Percentiles rank a stretch among this genome's conserved stretches.
Conservation (phyloP, 2,113 vertebrate genomes). For the Sinocyclocheilus grahami region DNA sequence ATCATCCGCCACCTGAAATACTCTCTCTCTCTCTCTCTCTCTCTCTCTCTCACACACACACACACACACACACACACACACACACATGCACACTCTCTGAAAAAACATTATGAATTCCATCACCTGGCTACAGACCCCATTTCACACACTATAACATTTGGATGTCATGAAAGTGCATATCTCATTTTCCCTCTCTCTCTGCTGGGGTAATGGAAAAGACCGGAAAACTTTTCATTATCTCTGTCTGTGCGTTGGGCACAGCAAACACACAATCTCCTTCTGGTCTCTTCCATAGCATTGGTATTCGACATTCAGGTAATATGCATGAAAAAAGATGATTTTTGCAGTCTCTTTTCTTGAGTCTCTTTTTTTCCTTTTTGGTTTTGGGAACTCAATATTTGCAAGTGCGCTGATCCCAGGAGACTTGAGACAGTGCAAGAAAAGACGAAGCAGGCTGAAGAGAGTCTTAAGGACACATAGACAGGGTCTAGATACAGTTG, state of each 20-base stretch:
- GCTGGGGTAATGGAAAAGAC: slow-evolving; percentile 42
- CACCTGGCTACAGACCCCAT: slow-evolving; percentile 30
- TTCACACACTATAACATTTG: slow-evolving; percentile 31
- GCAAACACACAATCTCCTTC: slow-evolving; percentile 31
- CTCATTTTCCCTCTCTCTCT: slow-evolving; percentile 28
- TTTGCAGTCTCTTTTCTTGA: neutral
- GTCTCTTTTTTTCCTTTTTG: slow-evolving; percentile 6
- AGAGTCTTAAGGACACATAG: neutral
- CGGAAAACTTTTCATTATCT: slow-evolving; percentile 43
- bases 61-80: neutral
- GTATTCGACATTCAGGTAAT: slow-evolving; percentile 32
- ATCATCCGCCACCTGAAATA: slow-evolving; percentile 26
- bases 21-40: no score
- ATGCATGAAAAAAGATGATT: neutral
- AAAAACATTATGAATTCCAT: slow-evolving; percentile 27
- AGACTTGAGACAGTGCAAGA: neutral
- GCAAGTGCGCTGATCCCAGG: neutral
- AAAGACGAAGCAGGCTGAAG: neutral
- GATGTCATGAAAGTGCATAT: slow-evolving; percentile 39
- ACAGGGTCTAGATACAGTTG: neutral
- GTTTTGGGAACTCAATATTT: neutral
- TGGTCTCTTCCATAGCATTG: neutral
- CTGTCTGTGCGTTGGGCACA: slow-evolving; percentile 3
- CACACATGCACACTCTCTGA: neutral
- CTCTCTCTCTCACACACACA: no score